These are phyloP conservation scores for Lates calcarifer DNA, from an alignment of 2,113 vertebrate genomes.

Conservation along the genomic window DNA sequence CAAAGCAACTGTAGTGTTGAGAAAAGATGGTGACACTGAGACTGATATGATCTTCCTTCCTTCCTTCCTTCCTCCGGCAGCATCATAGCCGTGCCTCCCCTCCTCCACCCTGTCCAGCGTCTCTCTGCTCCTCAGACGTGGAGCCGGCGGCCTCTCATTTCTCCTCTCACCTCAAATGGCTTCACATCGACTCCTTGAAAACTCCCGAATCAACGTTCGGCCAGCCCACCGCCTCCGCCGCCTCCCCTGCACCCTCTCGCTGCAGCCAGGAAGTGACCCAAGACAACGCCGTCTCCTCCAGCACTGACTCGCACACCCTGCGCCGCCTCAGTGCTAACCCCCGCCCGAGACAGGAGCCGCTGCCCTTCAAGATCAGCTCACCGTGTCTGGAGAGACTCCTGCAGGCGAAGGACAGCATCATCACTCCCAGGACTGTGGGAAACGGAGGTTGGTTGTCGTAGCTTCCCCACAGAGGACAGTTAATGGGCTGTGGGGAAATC, in stretches of 20 bases:
- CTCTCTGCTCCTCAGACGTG: slow-evolving; percentile 5
- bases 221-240: not conserved
- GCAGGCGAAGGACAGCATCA: slow-evolving; percentile 68
- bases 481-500: not conserved
- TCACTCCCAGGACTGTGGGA: slow-evolving; percentile 25
- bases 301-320: slow-evolving; percentile 35
- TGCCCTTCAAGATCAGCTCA: slow-evolving; percentile 57
- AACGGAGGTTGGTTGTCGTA: slow-evolving; percentile 10
- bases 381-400: slow-evolving; percentile 75
- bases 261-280: slow-evolving; percentile 52
- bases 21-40: too few relatives aligned
- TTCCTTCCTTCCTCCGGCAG: not conserved
- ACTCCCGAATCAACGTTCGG: fast-evolving
- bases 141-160: not conserved
- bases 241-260: not conserved
- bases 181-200: slow-evolving; percentile 55
- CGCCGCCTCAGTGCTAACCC: not conserved
- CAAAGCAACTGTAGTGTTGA: too few relatives aligned
- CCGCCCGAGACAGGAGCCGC: not conserved
- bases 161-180: slow-evolving; percentile 51
- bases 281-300: slow-evolving; percentile 76
- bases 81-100: slow-evolving; percentile 2
- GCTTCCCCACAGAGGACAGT: not conserved
- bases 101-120: not conserved
- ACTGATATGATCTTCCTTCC: too few relatives aligned